Evolutionary conservation across 2,888 invertebrate species (phyloP), one percentile per base, ranked within the genome.

Genomic region (Iphiclides podalirius): DNA sequence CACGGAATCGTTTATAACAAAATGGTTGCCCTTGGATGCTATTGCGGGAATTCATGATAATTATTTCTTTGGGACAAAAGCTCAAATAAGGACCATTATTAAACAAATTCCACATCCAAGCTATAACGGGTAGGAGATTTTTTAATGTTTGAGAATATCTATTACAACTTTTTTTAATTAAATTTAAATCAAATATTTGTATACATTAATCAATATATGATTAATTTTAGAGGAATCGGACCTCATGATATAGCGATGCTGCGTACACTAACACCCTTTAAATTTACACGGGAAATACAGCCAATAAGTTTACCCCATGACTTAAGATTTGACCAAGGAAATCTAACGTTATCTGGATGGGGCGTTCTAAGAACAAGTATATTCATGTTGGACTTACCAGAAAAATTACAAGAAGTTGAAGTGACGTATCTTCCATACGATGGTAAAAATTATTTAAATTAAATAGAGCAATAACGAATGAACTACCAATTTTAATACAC

Each of bases 201-300:
- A 11, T 11, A 28, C 7, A 28, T 28, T 4, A 9, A 28, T 9
- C 8, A 26, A 15, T 20, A 4, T 20, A 20, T 4, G 20, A 4
- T 20, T 46, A 41, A 38, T 68, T 74, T 43, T 63, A 86, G 88
- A 26, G 82, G 75, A 1, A 78, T 90, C 17, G 85, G 81, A 6
- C 77, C 84, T 13, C 82, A 91, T 55, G 92, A 92, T 59, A 88
- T 92, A 45, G 91, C 90, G 2, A 64, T 92, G 17, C 70, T 92
- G 1, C 73, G 67, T 53, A 75, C 84, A 12, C 61, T 55, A 20
- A 58, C 58, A 2, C 72, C 79, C 1, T 79, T 89, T 37, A 54
- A 46, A 14, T 81, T 75, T 45, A 80, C 79, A 7, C 70, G 74
- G 20, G 71, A 70, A 54, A 71, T 90, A 0, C 74, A 82, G 43